These are phyloP conservation scores for Probaryconus sp. DNA, from an alignment of 1,140 invertebrate genomes.

Conservation along the genomic window DNA sequence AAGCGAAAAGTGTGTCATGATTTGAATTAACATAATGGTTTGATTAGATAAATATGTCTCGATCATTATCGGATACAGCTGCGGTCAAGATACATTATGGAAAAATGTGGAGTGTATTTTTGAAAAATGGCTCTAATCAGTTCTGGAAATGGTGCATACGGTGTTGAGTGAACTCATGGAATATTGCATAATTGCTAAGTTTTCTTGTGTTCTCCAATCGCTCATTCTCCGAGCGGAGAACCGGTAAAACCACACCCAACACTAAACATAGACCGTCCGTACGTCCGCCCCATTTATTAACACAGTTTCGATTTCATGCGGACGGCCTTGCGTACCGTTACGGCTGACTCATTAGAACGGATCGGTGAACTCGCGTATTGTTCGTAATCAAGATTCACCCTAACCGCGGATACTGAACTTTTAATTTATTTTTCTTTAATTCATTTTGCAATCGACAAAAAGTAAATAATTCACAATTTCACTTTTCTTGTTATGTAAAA, in stretches of 20 bases:
- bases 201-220: conserved; percentile 64
- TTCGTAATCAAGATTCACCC: conserved; percentile 36
- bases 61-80: neutral
- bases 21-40: too few species aligned
- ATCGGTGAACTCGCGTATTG: conserved; percentile 55
- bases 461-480: too few species aligned
- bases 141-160: conserved; percentile 25
- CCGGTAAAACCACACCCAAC: conserved; percentile 70
- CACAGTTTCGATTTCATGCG: conserved; percentile 63
- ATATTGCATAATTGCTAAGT: conserved; percentile 57
- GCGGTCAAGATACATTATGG: conserved; percentile 7
- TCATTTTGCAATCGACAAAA: too few species aligned
- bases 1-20: too few species aligned
- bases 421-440: neutral
- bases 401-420: neutral
- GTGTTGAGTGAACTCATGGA: conserved; percentile 30
- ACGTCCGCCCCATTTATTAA: conserved; percentile 61
- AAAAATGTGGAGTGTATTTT: conserved; percentile 34
- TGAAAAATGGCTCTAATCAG: conserved; percentile 38
- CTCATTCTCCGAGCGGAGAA: conserved; percentile 56
- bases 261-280: conserved; percentile 67
- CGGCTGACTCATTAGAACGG: conserved; percentile 69
- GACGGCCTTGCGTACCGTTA: conserved; percentile 65
- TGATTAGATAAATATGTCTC: neutral
- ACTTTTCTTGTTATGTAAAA: too few species aligned